Percentiles rank a stretch among this genome's conserved stretches.
phyloP scores from a whole-genome alignment of 1,140 invertebrate genomes.

The Bombus turneri region DNA sequence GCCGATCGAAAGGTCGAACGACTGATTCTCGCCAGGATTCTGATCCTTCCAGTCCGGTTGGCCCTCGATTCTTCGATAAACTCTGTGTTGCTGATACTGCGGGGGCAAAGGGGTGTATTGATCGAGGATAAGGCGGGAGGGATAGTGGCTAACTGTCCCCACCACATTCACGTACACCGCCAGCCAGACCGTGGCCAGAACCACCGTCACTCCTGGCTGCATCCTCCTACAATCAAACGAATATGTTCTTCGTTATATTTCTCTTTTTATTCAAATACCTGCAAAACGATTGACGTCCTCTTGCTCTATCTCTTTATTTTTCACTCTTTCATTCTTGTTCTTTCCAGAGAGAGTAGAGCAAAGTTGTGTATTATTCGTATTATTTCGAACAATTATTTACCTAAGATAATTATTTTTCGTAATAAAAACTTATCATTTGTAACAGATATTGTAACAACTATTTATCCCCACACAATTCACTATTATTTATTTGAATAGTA shows the following conservation, averaged over 20 bases:
- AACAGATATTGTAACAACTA: no score
- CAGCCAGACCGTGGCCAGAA: constrained; percentile 76
- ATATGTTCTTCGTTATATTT: constrained; percentile 60
- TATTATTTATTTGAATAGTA: no score
- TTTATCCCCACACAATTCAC: no score
- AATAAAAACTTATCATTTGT: no score
- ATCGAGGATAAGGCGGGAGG: constrained; percentile 72
- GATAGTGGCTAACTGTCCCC: constrained; percentile 62
- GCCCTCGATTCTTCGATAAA: constrained; percentile 47
- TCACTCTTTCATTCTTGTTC: background rate
- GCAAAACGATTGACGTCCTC: background rate
- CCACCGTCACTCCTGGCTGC: constrained; percentile 76
- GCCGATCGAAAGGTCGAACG: constrained; percentile 51
- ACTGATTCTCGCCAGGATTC: constrained; percentile 45
- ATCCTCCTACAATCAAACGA: constrained; percentile 77
- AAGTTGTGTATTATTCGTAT: no score
- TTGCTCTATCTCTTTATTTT: background rate
- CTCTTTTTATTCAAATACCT: background rate
- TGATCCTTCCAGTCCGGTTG: constrained; percentile 49
- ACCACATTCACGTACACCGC: constrained; percentile 68
- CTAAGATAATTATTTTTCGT: no score
- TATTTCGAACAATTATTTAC: no score
- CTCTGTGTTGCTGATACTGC: constrained; percentile 64
- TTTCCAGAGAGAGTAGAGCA: background rate
- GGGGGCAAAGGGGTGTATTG: constrained; percentile 78